Percentiles rank a stretch among this genome's conserved stretches.
Conservation (phyloP, 2,113 vertebrate species). For the Gambusia holbrooki region DNA sequence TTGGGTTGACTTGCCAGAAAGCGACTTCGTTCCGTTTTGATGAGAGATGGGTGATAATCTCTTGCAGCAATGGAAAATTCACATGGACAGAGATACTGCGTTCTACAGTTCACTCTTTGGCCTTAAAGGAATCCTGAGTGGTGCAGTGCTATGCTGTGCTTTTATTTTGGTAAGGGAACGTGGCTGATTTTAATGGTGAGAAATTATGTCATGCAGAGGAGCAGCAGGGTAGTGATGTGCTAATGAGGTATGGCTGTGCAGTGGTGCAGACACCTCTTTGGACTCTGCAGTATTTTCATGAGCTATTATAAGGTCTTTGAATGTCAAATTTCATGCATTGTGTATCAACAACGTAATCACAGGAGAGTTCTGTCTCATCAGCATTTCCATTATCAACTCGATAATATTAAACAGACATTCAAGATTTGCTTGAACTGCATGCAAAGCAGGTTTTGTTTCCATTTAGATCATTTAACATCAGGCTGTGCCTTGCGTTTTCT, state of each 20-base stretch:
- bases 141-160: not conserved
- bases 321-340: not conserved
- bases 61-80: constrained; percentile 37
- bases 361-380: too few relatives aligned
- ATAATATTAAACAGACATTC: too few relatives aligned
- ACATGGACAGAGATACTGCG: constrained; percentile 2
- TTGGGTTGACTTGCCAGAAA: constrained; percentile 45
- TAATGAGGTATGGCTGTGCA: constrained; percentile 23
- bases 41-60: constrained; percentile 56
- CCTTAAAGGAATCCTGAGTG: not conserved
- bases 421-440: not conserved
- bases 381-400: too few relatives aligned
- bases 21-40: constrained; percentile 47
- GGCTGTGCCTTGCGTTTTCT: too few relatives aligned
- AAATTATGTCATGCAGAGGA: constrained; percentile 4
- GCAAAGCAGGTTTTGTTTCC: not conserved
- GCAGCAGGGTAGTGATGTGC: constrained; percentile 6
- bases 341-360: not conserved
- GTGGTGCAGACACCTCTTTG: not conserved
- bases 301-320: not conserved
- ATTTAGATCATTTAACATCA: not conserved
- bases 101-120: not conserved
- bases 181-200: constrained; percentile 4
- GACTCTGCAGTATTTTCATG: not conserved
- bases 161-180: constrained; percentile 28